Evolutionary conservation across 1,140 invertebrate species (phyloP).

Genomic region (Papilio xuthus): DNA sequence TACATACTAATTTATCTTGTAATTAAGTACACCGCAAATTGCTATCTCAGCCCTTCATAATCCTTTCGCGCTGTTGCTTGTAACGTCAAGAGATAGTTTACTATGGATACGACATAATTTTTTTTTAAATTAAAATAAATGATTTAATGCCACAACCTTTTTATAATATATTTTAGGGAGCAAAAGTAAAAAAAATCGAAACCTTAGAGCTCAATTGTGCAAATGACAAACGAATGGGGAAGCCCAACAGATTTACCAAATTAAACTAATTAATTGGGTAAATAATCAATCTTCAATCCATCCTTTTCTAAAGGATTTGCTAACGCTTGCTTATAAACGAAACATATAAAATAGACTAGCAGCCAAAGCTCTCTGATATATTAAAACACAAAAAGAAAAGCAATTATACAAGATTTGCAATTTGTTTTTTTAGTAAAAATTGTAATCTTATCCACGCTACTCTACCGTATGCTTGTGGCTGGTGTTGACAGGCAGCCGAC

Average conservation of each 20-base stretch:
- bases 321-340: too few species aligned
- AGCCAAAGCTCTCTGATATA: not conserved
- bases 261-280: too few species aligned
- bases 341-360: not conserved
- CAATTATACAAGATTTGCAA: not conserved
- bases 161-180: not conserved
- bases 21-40: constrained; percentile 79
- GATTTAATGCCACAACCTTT: not conserved
- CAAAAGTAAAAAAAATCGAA: not conserved
- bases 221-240: too few species aligned
- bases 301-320: too few species aligned
- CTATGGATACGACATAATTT: constrained; percentile 45
- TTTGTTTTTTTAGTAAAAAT: not conserved
- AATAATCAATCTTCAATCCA: too few species aligned
- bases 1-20: constrained; percentile 80
- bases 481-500: constrained; percentile 75
- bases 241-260: too few species aligned
- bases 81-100: constrained; percentile 39
- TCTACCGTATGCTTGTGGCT: constrained; percentile 46
- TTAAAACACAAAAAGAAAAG: not conserved
- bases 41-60: constrained; percentile 80
- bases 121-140: not conserved
- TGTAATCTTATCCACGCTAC: constrained; percentile 45
- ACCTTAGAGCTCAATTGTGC: too few species aligned
- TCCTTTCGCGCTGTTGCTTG: constrained; percentile 74